phyloP scores from a whole-genome alignment of 2,797 vertebrate species.

The Pelochelys cantorii region DNA sequence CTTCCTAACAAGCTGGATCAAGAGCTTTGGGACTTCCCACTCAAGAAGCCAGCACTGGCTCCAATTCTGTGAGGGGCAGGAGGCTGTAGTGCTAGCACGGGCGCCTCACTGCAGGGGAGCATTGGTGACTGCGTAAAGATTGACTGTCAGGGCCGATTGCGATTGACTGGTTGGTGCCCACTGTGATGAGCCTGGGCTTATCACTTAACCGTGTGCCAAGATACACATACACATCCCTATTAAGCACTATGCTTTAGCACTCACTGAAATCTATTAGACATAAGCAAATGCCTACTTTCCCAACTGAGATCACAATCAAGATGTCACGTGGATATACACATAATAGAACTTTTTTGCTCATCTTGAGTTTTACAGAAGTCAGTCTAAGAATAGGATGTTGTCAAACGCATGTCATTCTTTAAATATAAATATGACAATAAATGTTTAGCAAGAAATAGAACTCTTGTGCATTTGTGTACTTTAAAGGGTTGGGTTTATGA shows the following conservation, averaged over 20 bases:
- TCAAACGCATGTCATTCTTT: not conserved
- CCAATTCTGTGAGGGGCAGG: too few species aligned
- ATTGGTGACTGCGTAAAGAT: too few species aligned
- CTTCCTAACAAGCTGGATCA: too few species aligned
- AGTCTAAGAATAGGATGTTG: not conserved
- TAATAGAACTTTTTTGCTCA: too few species aligned
- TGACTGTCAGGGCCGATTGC: too few species aligned
- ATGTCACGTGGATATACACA: not conserved
- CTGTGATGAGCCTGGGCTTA: too few species aligned
- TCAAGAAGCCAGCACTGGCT: too few species aligned
- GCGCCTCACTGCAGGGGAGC: too few species aligned
- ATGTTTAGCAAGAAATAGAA: not conserved
- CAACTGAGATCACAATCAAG: not conserved
- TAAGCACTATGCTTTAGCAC: not conserved
- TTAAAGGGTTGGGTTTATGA: not conserved
- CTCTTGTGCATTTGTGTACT: not conserved
- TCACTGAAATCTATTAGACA: not conserved
- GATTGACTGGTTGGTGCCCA: too few species aligned
- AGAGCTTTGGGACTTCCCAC: too few species aligned
- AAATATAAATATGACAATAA: not conserved
- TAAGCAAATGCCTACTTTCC: not conserved
- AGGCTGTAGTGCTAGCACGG: too few species aligned
- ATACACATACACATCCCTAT: not conserved
- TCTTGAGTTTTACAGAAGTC: not conserved
- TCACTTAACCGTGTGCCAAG: too few species aligned